Evolutionary conservation across 2,113 vertebrate species (phyloP).

Genomic region (zebrafish (Danio rerio)): GRCz12tu NC_133190.1:31902501-31903000

Average conservation of each 20-base stretch:
- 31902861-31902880: not conserved
- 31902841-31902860: too few species aligned
- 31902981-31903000: constrained; percentile 42
- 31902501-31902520: too few species aligned
- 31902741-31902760: not conserved
- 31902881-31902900: not conserved
- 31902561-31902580: too few species aligned
- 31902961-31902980: constrained; percentile 31
- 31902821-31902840: not conserved
- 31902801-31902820: not conserved
- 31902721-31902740: not conserved
- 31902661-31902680: not conserved
- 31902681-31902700: not conserved
- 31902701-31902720: not conserved
- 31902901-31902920: not conserved
- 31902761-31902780: not conserved
- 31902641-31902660: not conserved
- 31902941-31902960: constrained; percentile 48
- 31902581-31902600: not conserved
- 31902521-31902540: too few species aligned
- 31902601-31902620: not conserved
- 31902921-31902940: constrained; percentile 18
- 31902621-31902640: not conserved
- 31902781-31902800: not conserved
- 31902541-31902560: too few species aligned